Evolutionary conservation across 2,797 vertebrate species (phyloP).

Genomic region (Rallus crepitans): DNA sequence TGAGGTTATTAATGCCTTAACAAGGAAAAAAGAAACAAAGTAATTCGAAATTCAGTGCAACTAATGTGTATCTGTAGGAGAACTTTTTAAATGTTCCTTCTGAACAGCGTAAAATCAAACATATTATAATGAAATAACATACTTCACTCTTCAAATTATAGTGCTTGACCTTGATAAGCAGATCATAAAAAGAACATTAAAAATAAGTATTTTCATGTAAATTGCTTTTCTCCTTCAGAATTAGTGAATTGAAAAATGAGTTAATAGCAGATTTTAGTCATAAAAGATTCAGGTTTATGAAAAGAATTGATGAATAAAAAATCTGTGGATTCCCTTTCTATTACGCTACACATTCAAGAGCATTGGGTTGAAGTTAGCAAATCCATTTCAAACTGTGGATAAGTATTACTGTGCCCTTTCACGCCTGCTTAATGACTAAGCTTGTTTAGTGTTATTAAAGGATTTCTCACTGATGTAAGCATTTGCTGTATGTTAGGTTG

Average conservation of each 20-base stretch:
- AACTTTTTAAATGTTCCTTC: background rate
- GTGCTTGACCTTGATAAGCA: slow-evolving; percentile 28
- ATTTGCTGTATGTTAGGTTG: background rate
- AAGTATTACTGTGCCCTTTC: background rate
- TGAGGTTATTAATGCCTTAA: background rate
- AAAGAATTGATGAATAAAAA: slow-evolving; percentile 7
- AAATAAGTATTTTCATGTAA: slow-evolving; percentile 30
- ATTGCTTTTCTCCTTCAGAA: background rate
- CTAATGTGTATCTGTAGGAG: background rate
- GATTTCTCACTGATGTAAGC: background rate
- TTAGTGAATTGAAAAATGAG: slow-evolving; percentile 16
- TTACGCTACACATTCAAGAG: background rate
- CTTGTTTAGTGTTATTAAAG: background rate
- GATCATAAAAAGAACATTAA: background rate
- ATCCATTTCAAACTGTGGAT: background rate
- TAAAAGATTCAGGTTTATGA: background rate
- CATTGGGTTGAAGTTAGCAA: background rate
- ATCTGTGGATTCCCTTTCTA: background rate
- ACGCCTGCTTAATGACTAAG: background rate
- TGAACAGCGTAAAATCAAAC: background rate
- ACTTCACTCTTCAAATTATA: background rate
- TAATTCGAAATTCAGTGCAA: background rate
- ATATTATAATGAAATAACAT: background rate
- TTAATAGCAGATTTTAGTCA: slow-evolving; percentile 30
- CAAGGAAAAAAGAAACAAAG: background rate